Base-by-base conservation (phyloP, 2,888 invertebrate species). In the Drosophila mimetica region DNA sequence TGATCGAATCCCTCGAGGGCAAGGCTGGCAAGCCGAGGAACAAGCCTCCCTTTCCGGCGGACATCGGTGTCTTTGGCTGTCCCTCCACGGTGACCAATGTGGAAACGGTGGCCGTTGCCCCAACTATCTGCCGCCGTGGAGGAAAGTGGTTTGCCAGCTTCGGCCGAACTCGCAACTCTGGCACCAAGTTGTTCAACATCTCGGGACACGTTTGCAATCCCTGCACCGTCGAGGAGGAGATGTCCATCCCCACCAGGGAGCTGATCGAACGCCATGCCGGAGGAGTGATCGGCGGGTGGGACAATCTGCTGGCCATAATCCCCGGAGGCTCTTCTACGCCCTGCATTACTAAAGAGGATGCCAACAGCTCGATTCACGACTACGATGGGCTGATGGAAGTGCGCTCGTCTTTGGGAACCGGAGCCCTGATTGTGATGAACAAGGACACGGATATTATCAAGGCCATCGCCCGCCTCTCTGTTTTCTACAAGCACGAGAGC, bases 281-380 rank as follows among this genome's bases (percentile, higher is more conserved):
- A 0, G 99, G 98, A 3, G 97, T 99, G 0, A 94, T 93, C 46
- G 99, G 99, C 0, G 99, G 99, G 5, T 99, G 99, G 99, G 98
- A 99, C 88, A 99, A 99, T 92, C 93, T 99, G 65, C 92, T 98
- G 16, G 98, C 97, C 42, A 94, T 99, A 72, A 99, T 99, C 86
- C 99, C 99, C 0, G 99, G 99, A 9, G 99, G 99, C 2, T 98
- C 98, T 0, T 99, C 99, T 0, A 98, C 98, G 0, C 99, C 99
- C 0, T 93, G 99, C 18, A 97, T 99, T 85, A 99, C 99, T 20
- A 97, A 97, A 92, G 93, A 94, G 71, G 96, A 97, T 0, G 99
- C 98, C 90, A 96, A 96, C 70, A 96, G 96, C 46, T 98, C 96
- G 0, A 92, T 98, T 55, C 97, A 99, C 97, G 99, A 99, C 92